These are phyloP conservation scores for Clarias batrachus DNA, from an alignment of 2,113 vertebrate genomes.

Conservation along the genomic window DNA sequence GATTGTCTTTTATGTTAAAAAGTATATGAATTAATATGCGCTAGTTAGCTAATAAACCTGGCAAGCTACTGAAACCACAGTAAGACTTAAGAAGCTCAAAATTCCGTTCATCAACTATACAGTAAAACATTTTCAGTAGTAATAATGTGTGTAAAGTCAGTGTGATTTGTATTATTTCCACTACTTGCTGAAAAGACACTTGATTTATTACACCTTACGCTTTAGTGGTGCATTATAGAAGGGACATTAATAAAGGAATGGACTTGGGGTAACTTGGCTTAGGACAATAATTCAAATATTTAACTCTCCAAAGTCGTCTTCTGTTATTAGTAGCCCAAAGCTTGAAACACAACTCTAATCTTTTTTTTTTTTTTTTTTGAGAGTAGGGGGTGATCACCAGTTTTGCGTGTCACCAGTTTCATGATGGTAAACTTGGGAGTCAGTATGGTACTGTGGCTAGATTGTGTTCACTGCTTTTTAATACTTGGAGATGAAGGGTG, in stretches of 20 bases:
- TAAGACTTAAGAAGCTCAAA: background rate
- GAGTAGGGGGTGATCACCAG: no score
- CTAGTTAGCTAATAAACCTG: background rate
- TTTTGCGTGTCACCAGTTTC: background rate
- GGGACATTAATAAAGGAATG: no score
- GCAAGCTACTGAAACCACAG: background rate
- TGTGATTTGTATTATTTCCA: no score
- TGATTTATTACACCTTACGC: no score
- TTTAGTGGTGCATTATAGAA: no score
- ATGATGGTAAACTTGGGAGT: background rate
- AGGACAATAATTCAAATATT: background rate
- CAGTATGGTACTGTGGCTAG: background rate
- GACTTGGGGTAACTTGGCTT: no score
- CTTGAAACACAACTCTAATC: background rate
- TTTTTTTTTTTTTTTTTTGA: background rate
- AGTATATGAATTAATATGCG: background rate
- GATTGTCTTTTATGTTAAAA: background rate
- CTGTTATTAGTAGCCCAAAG: background rate
- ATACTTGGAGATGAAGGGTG: background rate
- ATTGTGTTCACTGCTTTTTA: background rate
- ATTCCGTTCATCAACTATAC: no score
- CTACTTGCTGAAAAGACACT: no score
- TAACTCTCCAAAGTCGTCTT: background rate
- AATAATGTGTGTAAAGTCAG: no score
- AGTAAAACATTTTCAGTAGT: no score